A percentile compares a stretch with the other conserved stretches of the same genome.
Conservation (phyloP, 2,797 vertebrate genomes). For the Etheostoma perlongum region DNA sequence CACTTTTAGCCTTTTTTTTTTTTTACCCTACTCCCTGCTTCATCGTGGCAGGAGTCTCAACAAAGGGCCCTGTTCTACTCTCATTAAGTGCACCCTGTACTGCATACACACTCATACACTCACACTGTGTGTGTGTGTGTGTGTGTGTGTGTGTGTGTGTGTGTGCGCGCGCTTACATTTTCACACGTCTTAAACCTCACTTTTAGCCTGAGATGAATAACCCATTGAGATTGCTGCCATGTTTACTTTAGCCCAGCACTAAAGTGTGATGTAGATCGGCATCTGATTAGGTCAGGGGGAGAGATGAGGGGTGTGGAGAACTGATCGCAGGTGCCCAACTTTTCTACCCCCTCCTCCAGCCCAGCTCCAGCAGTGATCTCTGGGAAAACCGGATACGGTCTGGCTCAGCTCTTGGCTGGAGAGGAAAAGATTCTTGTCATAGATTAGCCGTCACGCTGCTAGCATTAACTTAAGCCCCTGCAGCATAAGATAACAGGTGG, state of each 20-base stretch:
- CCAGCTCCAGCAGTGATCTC: constrained; percentile 47
- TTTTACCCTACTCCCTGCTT: constrained; percentile 37
- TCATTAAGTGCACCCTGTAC: constrained; percentile 69
- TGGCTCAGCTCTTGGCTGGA: constrained; percentile 58
- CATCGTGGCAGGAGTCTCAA: constrained; percentile 63
- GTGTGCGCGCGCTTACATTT: constrained; percentile 47
- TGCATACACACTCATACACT: constrained; percentile 40
- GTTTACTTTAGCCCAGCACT: constrained; percentile 67
- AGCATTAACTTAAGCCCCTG: constrained; percentile 76
- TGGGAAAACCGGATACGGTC: constrained; percentile 67
- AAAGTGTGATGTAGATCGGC: constrained; percentile 65
- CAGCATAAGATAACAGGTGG: constrained; percentile 79
- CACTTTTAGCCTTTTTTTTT: constrained; percentile 52
- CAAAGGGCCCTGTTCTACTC: constrained; percentile 76
- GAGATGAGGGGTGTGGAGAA: constrained; percentile 51
- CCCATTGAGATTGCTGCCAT: constrained; percentile 64
- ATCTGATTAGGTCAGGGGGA: constrained; percentile 62
- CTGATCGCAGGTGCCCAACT: constrained; percentile 54
- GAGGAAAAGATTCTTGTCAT: constrained; percentile 76
- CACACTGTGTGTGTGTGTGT: constrained; percentile 31
- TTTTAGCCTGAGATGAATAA: constrained; percentile 62
- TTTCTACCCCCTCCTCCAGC: constrained; percentile 15
- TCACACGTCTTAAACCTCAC: constrained; percentile 60
- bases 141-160: constrained; percentile 7
- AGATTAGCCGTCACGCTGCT: constrained; percentile 76